Evolutionary conservation across 2,113 vertebrate species (phyloP).

Genomic region (Saccopteryx bilineata): DNA sequence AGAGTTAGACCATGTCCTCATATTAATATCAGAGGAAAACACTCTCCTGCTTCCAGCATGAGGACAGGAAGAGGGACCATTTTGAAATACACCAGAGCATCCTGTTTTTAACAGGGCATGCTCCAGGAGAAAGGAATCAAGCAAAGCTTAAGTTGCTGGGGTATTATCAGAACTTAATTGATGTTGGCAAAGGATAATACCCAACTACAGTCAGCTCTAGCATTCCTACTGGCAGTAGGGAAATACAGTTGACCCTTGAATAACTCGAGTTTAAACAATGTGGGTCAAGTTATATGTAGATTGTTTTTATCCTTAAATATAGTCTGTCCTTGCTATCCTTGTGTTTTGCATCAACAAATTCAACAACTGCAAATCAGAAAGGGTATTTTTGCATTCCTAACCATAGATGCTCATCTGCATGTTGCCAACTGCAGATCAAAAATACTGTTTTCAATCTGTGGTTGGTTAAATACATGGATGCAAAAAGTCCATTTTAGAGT

Average conservation of each 20-base stretch:
- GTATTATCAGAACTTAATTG: neutral
- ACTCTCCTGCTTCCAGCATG: neutral
- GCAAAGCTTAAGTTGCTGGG: neutral
- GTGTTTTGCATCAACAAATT: neutral
- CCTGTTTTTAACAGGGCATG: neutral
- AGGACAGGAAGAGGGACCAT: neutral
- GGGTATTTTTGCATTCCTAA: neutral
- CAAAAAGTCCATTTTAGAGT: neutral
- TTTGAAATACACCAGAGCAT: neutral
- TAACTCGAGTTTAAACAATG: neutral
- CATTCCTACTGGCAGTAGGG: neutral
- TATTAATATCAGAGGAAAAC: neutral
- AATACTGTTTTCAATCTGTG: neutral
- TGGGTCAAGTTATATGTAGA: neutral
- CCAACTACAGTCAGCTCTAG: neutral
- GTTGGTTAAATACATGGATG: neutral
- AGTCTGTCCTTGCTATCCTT: neutral
- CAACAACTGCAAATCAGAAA: neutral
- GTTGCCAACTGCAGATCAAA: neutral
- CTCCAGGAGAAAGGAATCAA: neutral
- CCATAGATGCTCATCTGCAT: neutral
- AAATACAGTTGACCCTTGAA: neutral
- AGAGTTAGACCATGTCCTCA: neutral
- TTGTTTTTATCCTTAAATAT: neutral
- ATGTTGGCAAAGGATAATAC: neutral